phyloP scores from a whole-genome alignment of 37 sponge, comb jelly and placozoan genomes.

The Theonella swinhoei region DNA sequence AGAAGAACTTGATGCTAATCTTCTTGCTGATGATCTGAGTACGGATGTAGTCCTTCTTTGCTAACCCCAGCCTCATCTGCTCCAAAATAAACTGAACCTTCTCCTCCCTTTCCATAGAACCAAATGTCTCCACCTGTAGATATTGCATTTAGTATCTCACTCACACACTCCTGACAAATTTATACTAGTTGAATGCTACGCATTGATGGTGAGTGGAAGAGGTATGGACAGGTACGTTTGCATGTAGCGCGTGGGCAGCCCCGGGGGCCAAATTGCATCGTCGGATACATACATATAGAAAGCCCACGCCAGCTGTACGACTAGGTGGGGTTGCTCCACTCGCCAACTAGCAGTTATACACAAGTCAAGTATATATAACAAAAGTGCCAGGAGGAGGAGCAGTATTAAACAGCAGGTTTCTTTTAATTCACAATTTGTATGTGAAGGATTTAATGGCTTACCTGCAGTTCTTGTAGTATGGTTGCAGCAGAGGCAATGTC shows the following conservation, averaged over 20 bases:
- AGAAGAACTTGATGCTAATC: slow-evolving; percentile 90
- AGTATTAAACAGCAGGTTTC: no score
- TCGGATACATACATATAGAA: slow-evolving; percentile 10
- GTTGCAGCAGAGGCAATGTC: slow-evolving; percentile 82
- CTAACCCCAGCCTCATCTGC: slow-evolving; percentile 95
- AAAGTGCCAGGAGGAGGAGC: no score
- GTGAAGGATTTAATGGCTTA: background rate
- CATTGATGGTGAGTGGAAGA: background rate
- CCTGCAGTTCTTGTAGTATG: slow-evolving; percentile 94
- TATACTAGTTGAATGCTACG: background rate
- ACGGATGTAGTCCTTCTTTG: slow-evolving; percentile 91
- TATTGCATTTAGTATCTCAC: no score
- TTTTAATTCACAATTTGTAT: no score
- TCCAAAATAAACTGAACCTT: slow-evolving; percentile 95
- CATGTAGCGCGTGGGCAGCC: no score
- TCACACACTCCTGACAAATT: background rate
- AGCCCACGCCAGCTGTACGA: background rate
- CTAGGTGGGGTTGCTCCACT: background rate
- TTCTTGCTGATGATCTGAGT: slow-evolving; percentile 98
- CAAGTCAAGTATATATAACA: no score
- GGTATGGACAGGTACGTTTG: background rate
- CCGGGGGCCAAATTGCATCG: no score
- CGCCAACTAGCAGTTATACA: no score
- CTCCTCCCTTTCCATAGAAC: slow-evolving; percentile 95
- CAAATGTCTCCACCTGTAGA: slow-evolving; percentile 98